Percentiles rank a stretch among this genome's conserved stretches.
phyloP scores from a whole-genome alignment of 1,140 invertebrate species.

The Pygmarrhopalites habei region DNA sequence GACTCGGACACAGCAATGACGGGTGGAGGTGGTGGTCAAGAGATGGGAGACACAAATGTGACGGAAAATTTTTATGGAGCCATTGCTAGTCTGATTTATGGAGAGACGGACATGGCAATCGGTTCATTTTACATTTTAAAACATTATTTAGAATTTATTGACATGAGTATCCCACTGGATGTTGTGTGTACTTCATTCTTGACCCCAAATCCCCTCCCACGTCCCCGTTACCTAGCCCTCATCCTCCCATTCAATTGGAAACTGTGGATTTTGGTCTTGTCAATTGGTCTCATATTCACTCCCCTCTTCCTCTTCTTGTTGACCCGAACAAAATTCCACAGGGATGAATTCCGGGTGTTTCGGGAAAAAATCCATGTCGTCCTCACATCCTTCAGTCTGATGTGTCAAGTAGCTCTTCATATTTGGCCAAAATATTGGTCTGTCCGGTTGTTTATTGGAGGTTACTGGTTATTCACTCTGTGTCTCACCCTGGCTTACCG shows the following conservation, averaged over 20 bases:
- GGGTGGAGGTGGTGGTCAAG: neutral
- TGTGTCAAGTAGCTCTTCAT: constrained; percentile 35
- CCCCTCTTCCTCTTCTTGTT: constrained; percentile 21
- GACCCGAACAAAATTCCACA: neutral
- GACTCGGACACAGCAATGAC: constrained; percentile 22
- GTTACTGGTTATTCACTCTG: constrained; percentile 77
- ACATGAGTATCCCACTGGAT: constrained; percentile 68
- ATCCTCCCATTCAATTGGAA: constrained; percentile 66
- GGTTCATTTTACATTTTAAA: constrained; percentile 68
- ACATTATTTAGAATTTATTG: constrained; percentile 58
- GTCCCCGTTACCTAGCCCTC: constrained; percentile 71
- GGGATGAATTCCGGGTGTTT: constrained; percentile 18
- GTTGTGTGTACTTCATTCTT: constrained; percentile 73
- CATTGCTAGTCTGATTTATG: constrained; percentile 46
- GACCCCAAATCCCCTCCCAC: constrained; percentile 68
- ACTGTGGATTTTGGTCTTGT: constrained; percentile 27
- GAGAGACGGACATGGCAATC: constrained; percentile 62
- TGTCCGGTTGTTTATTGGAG: constrained; percentile 65
- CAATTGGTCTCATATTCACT: constrained; percentile 27
- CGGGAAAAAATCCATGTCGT: constrained; percentile 9
- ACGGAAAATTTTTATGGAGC: constrained; percentile 15
- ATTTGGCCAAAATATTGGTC: constrained; percentile 52
- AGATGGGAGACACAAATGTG: neutral
- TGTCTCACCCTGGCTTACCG: constrained; percentile 66
- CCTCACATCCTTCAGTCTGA: constrained; percentile 27